phyloP scores from a whole-genome alignment of 2,888 invertebrate species.

The Leucozona laternaria region DNA sequence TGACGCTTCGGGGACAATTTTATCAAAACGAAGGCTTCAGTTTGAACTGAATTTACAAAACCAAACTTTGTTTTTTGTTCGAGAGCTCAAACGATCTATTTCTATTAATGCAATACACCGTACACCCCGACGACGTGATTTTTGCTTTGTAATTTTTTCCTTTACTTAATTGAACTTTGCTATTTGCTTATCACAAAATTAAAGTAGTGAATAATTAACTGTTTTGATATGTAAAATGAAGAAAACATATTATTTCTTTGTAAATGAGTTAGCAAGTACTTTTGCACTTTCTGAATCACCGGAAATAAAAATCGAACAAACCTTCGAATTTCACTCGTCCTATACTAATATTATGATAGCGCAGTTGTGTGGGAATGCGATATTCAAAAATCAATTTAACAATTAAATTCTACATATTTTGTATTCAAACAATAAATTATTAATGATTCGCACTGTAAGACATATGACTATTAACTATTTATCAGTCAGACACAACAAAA shows the following conservation, averaged over 20 bases:
- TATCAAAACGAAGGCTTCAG: constrained; percentile 39
- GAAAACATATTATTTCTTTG: constrained; percentile 23
- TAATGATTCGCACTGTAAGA: constrained; percentile 2
- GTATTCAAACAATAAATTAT: neutral
- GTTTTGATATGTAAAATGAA: neutral
- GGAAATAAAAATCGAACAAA: neutral
- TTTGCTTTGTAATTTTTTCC: constrained; percentile 18
- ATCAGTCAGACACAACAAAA: neutral
- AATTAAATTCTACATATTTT: constrained; percentile 7
- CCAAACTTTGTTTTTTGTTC: constrained; percentile 10
- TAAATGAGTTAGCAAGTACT: neutral
- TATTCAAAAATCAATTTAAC: constrained; percentile 14
- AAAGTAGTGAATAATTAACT: constrained; percentile 3
- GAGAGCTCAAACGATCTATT: too few species aligned
- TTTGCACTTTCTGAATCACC: constrained; percentile 3
- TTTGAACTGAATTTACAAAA: constrained; percentile 1
- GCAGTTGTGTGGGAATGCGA: neutral
- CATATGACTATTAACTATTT: constrained; percentile 10
- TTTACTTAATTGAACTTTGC: constrained; percentile 55
- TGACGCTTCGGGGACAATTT: constrained; percentile 19
- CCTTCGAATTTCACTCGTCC: neutral
- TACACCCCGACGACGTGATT: constrained; percentile 33
- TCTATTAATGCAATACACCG: too few species aligned
- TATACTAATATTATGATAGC: too few species aligned
- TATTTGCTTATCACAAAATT: constrained; percentile 56